Percentiles rank a stretch among this genome's conserved stretches.
phyloP scores from a whole-genome alignment of 2,797 vertebrate species.

The Sternarchorhynchus goeldii region DNA sequence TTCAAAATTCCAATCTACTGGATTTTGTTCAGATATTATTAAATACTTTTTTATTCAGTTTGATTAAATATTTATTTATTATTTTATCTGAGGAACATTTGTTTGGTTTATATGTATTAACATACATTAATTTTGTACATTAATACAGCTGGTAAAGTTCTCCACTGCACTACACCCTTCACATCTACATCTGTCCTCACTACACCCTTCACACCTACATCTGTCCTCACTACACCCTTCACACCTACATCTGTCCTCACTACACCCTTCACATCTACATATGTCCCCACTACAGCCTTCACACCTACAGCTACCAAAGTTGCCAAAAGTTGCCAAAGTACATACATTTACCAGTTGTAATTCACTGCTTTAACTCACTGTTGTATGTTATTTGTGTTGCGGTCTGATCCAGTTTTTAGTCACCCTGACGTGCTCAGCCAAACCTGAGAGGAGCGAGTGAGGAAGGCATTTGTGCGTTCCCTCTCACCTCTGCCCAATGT shows the following conservation, averaged over 20 bases:
- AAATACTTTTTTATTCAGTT: too few species aligned
- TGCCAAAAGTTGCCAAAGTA: too few species aligned
- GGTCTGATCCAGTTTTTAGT: not conserved
- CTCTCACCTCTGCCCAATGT: not conserved
- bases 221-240: too few species aligned
- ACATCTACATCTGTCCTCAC: too few species aligned
- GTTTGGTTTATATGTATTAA: slow-evolving; percentile 43
- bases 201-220: too few species aligned
- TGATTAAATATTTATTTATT: too few species aligned
- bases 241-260: too few species aligned
- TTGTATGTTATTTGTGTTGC: not conserved
- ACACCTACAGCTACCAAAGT: too few species aligned
- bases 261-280: too few species aligned
- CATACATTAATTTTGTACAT: slow-evolving; percentile 16
- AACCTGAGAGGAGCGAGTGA: not conserved
- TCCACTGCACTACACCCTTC: not conserved
- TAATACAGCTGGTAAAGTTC: slow-evolving; percentile 27
- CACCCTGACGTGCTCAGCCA: not conserved
- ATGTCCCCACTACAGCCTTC: too few species aligned
- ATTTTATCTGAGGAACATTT: too few species aligned
- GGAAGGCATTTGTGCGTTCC: not conserved
- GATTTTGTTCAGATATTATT: slow-evolving; percentile 15
- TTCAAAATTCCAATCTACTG: slow-evolving; percentile 30
- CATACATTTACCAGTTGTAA: too few species aligned
- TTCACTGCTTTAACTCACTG: not conserved